Evolutionary conservation across 2,113 vertebrate species (phyloP), one percentile per base, ranked within the genome.

Genomic region (Hemiscyllium ocellatum): DNA sequence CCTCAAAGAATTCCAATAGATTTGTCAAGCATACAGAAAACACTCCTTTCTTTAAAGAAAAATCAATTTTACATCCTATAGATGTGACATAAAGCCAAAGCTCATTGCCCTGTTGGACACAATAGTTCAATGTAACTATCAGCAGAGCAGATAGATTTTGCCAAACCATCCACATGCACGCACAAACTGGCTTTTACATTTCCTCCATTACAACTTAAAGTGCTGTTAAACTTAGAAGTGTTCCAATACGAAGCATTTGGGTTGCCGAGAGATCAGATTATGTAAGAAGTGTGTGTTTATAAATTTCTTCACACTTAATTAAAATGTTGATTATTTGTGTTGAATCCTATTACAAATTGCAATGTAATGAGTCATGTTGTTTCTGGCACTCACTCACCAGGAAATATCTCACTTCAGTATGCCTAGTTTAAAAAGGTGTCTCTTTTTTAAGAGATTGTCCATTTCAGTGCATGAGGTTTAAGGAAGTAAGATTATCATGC

Each of bases 341-440:
- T 1, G 17, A 93, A 33, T 91, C 56, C 56, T 10, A 87, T 3
- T 20, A 37, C 1, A 61, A n/a, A 47, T 24, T 66, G 33, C n/a
- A 91, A 91, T 91, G 37, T 65, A 5, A 91, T 65, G 26, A 61
- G 89, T 91, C 26, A 93, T 91, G 52, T 91, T 91, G 24, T n/a
- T 61, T 61, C 26, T 37, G 90, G 47, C 24, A 19, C 2, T 47
- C 20, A 68, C 22, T 37, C 22, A 89, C 26, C 37, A 68, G 65
- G 19, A 10, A 24, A 69, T n/a, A n/a, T 47, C 65, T 8, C 19
- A 69, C n/a, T 69, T 68, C n/a, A 69, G 17, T 94, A 13, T 70
- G n/a, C 26, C 52, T 29, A 61, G 61, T 12, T 50, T 7, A 61
- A 47, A 87, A 10, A 47, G 47, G 52, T 87, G 85, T 2, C n/a